Evolutionary conservation across 2,888 invertebrate genomes (phyloP).

Genomic region (Drosophila setosimentum): DNA sequence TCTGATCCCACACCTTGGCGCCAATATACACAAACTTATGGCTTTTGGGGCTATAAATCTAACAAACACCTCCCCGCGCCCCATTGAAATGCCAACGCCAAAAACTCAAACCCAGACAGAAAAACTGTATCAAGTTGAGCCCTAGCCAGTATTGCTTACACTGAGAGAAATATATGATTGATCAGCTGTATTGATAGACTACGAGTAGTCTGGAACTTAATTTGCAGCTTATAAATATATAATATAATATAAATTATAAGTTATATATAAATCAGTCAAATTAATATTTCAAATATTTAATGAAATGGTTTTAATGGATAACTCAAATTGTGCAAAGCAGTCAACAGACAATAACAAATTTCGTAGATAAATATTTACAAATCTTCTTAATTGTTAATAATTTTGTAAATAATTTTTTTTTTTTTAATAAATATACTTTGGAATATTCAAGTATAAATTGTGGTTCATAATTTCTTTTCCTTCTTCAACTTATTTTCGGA

Average conservation of each 20-base stretch:
- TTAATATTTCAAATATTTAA: background rate
- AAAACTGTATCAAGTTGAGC: slow-evolving; percentile 33
- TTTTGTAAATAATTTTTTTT: no score
- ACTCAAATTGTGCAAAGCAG: background rate
- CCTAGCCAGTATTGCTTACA: slow-evolving; percentile 40
- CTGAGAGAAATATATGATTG: slow-evolving; percentile 15
- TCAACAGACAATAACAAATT: no score
- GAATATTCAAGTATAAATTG: no score
- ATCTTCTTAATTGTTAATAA: no score
- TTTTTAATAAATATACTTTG: no score
- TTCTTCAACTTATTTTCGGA: no score
- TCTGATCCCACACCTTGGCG: no score
- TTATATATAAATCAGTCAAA: background rate
- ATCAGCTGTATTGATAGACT: background rate
- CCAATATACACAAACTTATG: slow-evolving; percentile 32
- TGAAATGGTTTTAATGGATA: background rate
- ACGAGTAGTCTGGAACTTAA: background rate
- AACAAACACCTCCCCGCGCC: slow-evolving; percentile 48
- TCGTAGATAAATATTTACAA: no score
- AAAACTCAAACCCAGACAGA: slow-evolving; percentile 30
- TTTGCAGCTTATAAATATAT: background rate
- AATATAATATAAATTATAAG: no score
- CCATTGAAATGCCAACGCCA: slow-evolving; percentile 38
- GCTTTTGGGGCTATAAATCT: slow-evolving; percentile 70
- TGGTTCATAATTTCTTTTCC: no score